Evolutionary conservation across 2,113 vertebrate species (phyloP).

Genomic region (Spermophilus dauricus): DNA sequence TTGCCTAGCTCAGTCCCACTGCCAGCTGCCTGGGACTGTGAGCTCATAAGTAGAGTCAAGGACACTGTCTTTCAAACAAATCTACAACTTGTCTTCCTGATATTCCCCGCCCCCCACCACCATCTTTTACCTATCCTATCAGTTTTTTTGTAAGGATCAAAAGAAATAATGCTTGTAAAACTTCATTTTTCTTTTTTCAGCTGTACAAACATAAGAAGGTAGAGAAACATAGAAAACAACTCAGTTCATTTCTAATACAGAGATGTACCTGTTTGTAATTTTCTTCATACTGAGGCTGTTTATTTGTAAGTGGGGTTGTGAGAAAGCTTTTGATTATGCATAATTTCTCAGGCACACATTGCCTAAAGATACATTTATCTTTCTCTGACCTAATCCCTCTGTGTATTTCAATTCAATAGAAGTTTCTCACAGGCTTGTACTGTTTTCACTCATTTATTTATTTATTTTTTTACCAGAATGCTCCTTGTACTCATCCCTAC

Average conservation of each 20-base stretch:
- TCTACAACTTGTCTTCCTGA: not conserved
- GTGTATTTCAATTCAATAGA: conserved; percentile 63
- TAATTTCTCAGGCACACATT: conserved; percentile 66
- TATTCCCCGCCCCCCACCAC: not conserved
- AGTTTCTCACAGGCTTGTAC: conserved; percentile 60
- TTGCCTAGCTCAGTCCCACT: not conserved
- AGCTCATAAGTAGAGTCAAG: conserved; percentile 2
- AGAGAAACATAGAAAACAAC: conserved; percentile 25
- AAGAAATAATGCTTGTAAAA: conserved; percentile 27
- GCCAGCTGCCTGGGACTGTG: not conserved
- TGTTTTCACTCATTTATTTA: conserved; percentile 35
- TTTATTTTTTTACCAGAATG: not conserved
- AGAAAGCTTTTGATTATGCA: conserved; percentile 59
- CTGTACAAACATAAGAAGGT: not conserved
- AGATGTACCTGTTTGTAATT: conserved; percentile 50
- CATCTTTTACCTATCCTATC: not conserved
- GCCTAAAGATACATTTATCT: conserved; percentile 76
- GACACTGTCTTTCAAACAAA: conserved; percentile 43
- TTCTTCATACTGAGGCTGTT: conserved; percentile 51
- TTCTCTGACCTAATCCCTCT: conserved; percentile 64
- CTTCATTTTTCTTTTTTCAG: not conserved
- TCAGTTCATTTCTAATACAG: conserved; percentile 28
- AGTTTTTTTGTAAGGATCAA: conserved; percentile 47
- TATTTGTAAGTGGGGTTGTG: conserved; percentile 52
- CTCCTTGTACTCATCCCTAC: not conserved